Conservation (phyloP, 2,797 vertebrate genomes). For the Takifugu rubripes region DNA sequence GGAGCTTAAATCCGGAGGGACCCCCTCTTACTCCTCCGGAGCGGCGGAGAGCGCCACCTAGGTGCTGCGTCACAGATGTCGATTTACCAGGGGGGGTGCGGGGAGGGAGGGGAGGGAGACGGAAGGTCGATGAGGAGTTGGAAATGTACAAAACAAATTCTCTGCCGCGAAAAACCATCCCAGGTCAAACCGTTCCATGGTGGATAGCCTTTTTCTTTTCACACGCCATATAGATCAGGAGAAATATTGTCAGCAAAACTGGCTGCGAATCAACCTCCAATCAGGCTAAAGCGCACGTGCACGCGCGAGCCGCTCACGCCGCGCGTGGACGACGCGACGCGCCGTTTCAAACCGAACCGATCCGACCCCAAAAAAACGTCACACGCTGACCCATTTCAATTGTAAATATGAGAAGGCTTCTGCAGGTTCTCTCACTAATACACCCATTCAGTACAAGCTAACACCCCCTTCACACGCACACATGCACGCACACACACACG, state of each 20-base stretch:
- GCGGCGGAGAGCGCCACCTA: constrained; percentile 65
- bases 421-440: constrained; percentile 26
- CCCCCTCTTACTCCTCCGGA: constrained; percentile 50
- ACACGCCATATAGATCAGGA: too few relatives aligned
- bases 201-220: constrained; percentile 45
- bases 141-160: constrained; percentile 40
- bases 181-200: constrained; percentile 41
- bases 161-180: constrained; percentile 21
- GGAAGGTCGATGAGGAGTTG: constrained; percentile 20
- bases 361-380: constrained; percentile 18
- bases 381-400: constrained; percentile 14
- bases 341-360: constrained; percentile 53
- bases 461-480: background rate
- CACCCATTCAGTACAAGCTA: too few relatives aligned
- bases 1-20: constrained; percentile 60
- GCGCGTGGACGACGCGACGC: constrained; percentile 59
- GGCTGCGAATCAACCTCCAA: constrained; percentile 28
- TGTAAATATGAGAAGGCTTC: constrained; percentile 54
- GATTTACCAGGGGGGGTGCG: constrained; percentile 35
- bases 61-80: constrained; percentile 31
- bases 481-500: constrained; percentile 9
- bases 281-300: constrained; percentile 17
- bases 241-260: too few relatives aligned
- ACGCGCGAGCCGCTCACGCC: constrained; percentile 46
- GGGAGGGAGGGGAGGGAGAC: constrained; percentile 32